Base-by-base conservation (phyloP, 2,888 invertebrate species). In the Xylota sylvarum region DNA sequence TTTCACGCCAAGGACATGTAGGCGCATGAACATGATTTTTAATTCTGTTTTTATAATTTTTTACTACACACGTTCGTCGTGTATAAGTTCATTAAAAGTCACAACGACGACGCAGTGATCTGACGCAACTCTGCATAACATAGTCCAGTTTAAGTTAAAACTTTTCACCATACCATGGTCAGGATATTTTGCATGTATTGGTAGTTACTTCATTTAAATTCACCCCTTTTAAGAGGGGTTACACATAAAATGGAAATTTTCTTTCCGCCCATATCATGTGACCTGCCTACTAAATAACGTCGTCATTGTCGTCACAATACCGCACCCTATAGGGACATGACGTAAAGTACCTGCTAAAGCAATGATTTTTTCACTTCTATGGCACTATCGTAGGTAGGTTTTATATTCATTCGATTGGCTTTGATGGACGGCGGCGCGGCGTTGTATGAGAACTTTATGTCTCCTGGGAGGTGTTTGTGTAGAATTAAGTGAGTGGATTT, bases 211-310 rank as follows among this genome's bases (percentile, higher is more conserved):
- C 50, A 67, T 67, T 67, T 37, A 67, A 67, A 67, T 67, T 67
- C 67, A 67, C 37, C 67, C 52, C 67, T 50, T 67, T 37, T 23
- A n/a, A 12, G 1, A 19, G 48, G 46, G 32, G 12, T 48, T 9
- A 50, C 50, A 23, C 35, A 52, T 50, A 52, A 67, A 67, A 67
- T 52, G 67, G 67, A 67, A 67, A 67, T 67, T 67, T 52, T 37
- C 52, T 14, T 50, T 67, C 67, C 50, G 67, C 52, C 67, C 37
- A 52, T 67, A 19, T 35, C 23, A 23, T 67, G 67, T 50, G 67
- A 67, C 50, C 67, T 37, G 67, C 67, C 67, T 67, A 52, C 52
- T 17, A n/a, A 67, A 67, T 35, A 35, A 32, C 32, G 2, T 46
- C 64, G 9, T 46, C 17, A n/a, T 35, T 50, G 5, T 48, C 17